Evolutionary conservation across 2,888 invertebrate genomes (phyloP).

Genomic region (Octodonta nipae): DNA sequence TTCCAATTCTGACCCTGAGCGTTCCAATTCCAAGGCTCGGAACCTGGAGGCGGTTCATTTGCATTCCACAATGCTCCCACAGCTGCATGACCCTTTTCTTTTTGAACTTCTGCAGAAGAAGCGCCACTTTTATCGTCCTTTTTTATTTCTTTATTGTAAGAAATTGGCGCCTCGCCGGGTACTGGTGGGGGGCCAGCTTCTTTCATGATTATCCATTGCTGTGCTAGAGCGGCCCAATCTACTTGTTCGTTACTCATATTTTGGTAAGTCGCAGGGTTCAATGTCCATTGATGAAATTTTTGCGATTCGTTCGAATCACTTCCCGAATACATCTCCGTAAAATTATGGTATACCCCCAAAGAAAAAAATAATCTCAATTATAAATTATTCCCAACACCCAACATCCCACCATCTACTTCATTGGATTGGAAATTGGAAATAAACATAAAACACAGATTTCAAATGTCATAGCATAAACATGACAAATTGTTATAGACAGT

Average conservation of each 20-base stretch:
- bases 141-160: constrained; percentile 2
- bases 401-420: too few species aligned
- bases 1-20: constrained; percentile 37
- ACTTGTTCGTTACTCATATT: constrained; percentile 69
- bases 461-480: too few species aligned
- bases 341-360: too few species aligned
- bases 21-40: constrained; percentile 28
- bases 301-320: constrained; percentile 41
- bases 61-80: constrained; percentile 33
- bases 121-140: constrained; percentile 58
- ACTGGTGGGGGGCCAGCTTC: constrained; percentile 45
- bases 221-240: constrained; percentile 92
- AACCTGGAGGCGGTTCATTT: constrained; percentile 26
- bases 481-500: too few species aligned
- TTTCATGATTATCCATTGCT: constrained; percentile 97
- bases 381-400: too few species aligned
- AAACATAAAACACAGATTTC: too few species aligned
- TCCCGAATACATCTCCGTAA: constrained; percentile 40
- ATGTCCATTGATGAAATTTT: constrained; percentile 65
- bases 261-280: constrained; percentile 70
- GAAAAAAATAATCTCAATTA: too few species aligned
- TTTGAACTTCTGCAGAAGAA: constrained; percentile 77
- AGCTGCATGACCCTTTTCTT: constrained; percentile 51
- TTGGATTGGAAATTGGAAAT: too few species aligned
- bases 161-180: constrained; percentile 16